These are phyloP conservation scores for Podabrus alpinus DNA, from an alignment of 2,888 invertebrate species.

Conservation along the genomic window DNA sequence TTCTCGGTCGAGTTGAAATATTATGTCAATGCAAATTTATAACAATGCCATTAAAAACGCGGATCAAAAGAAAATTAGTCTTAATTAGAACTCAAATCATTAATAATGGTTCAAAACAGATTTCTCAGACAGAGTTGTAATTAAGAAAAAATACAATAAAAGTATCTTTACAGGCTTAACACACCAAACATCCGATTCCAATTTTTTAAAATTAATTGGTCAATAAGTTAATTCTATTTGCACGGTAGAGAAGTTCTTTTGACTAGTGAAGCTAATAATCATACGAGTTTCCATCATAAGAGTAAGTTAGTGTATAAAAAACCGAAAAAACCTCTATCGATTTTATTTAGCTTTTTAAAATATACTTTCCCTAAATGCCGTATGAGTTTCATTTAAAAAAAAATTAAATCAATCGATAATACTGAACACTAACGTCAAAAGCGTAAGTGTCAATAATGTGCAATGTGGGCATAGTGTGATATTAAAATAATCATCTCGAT, in stretches of 20 bases:
- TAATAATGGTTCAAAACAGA: background rate
- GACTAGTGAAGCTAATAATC: background rate
- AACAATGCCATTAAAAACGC: background rate
- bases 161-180: background rate
- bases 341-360: too few relatives aligned
- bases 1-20: background rate
- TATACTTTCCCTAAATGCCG: background rate
- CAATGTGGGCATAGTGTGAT: conserved; percentile 15
- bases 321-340: too few relatives aligned
- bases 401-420: background rate
- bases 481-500: conserved; percentile 27
- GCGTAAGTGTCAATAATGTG: conserved; percentile 24
- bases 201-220: background rate
- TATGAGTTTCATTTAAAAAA: background rate
- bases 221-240: background rate
- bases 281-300: too few relatives aligned
- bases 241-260: background rate
- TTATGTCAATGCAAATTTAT: background rate
- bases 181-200: background rate
- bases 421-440: conserved; percentile 6
- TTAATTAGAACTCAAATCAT: background rate
- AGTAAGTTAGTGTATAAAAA: too few relatives aligned
- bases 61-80: background rate
- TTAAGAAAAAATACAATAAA: background rate
- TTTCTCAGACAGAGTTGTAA: background rate